Evolutionary conservation across 2,888 invertebrate genomes (phyloP), one percentile per base, ranked within the genome.

Genomic region (Oligia fasciuncula): DNA sequence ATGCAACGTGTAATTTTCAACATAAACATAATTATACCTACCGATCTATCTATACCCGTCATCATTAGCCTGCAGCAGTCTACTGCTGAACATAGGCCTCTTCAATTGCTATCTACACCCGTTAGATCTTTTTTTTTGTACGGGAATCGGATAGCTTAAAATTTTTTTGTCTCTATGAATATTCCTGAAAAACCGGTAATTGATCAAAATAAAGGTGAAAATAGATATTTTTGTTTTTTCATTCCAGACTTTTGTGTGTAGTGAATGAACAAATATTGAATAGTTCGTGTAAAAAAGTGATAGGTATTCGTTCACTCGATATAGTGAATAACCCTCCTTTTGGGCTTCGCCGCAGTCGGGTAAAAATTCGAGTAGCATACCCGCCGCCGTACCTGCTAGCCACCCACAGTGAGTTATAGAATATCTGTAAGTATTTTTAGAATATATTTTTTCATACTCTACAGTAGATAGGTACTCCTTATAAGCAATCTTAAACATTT

Each of bases 401-500:
- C 19, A 0, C 11, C 8, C 17, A 62, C 5, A 62, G 62, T 40
- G n/a, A 40, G 3, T 29, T 29, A 29, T 23, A 49, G 23, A 57
- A 9, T 29, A 23, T 46, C 49, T 68, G n/a, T 29, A 9, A 9
- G 9, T 43, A 51, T 60, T 51, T 71, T 35, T 3, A 14, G 17
- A 79, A 43, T 5, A 1, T 51, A 17, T 57, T 71, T 62, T 54
- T 40, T 8, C 19, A 57, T 23, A 67, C 14, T 78, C 19, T 8
- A 40, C 40, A 40, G 40, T 40, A 40, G 0, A 0, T 40, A 40
- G 0, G 4, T 40, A 40, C 19, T 63, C 14, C 19, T 63, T 51
- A 60, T 65, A 63, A 68, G 57, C 51, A 9, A 72, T 60, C 51
- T 54, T 40, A 68, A 63, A 62, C 43, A 65, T 57, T 46, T 72